These are phyloP conservation scores for Eolophus roseicapilla DNA, from an alignment of 2,113 vertebrate genomes.

Conservation along the genomic window DNA sequence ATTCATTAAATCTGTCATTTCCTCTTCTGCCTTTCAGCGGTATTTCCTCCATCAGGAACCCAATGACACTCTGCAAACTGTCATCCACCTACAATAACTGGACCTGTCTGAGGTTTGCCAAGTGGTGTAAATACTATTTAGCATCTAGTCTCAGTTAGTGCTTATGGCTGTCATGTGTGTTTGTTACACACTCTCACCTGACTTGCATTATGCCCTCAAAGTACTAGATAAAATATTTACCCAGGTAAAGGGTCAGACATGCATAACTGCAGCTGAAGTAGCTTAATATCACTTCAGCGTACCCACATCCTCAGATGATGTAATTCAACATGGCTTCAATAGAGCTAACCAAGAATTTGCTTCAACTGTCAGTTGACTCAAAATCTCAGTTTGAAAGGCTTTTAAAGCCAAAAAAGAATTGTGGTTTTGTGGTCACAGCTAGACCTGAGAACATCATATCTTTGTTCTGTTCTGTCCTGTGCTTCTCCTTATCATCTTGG, in stretches of 20 bases:
- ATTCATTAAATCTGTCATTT: slow-evolving; percentile 56
- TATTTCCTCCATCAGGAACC: slow-evolving; percentile 58
- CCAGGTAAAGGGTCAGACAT: neutral
- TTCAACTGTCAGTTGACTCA: neutral
- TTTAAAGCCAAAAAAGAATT: neutral
- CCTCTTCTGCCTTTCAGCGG: slow-evolving; percentile 46
- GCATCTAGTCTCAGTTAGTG: neutral
- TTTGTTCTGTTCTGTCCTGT: neutral
- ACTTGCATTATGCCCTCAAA: neutral
- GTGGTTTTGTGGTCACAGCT: slow-evolving; percentile 12
- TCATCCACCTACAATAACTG: slow-evolving; percentile 26
- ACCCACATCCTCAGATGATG: neutral
- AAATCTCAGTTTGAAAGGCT: neutral
- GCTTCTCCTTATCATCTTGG: neutral
- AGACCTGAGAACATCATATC: neutral
- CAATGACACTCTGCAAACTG: slow-evolving; percentile 24
- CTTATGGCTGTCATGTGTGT: neutral
- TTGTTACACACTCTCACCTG: neutral
- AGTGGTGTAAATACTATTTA: neutral
- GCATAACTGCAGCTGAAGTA: neutral
- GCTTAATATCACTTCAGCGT: neutral
- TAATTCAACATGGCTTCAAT: neutral
- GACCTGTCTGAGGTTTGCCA: slow-evolving; percentile 24
- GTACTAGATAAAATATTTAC: neutral
- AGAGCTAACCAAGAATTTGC: neutral